phyloP scores from a whole-genome alignment of 2,888 invertebrate genomes.

The Ectemnius continuus region DNA sequence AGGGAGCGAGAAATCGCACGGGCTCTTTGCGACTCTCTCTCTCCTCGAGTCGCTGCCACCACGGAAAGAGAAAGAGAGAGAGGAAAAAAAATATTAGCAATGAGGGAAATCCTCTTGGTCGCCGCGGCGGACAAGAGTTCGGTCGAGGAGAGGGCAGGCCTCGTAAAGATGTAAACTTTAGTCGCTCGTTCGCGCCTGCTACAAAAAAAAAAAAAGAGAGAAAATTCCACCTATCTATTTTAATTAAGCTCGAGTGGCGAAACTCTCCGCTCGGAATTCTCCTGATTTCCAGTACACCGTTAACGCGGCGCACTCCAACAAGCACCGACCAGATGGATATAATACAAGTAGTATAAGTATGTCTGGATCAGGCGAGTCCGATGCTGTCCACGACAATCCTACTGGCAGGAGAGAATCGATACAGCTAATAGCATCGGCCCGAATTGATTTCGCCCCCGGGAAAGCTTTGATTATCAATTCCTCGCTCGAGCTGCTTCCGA shows the following conservation, averaged over 20 bases:
- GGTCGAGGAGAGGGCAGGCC: constrained; percentile 16
- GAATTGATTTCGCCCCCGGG: constrained; percentile 22
- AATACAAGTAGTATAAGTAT: too few relatives aligned
- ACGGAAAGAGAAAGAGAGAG: constrained; percentile 1
- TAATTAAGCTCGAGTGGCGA: constrained; percentile 9
- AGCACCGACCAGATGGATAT: too few relatives aligned
- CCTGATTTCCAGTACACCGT: too few relatives aligned
- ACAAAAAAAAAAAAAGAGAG: neutral
- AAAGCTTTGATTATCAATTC: constrained; percentile 66
- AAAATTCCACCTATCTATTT: neutral
- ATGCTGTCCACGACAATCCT: neutral
- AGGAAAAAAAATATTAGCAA: constrained; percentile 51
- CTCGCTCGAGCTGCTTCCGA: constrained; percentile 58
- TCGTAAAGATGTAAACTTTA: neutral
- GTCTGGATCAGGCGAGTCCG: neutral
- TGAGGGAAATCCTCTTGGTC: constrained; percentile 46
- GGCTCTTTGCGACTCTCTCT: constrained; percentile 45
- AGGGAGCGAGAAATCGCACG: neutral
- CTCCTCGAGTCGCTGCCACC: constrained; percentile 35
- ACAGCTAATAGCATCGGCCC: neutral
- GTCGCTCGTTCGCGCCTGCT: neutral
- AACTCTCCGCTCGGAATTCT: too few relatives aligned
- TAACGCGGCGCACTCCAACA: too few relatives aligned
- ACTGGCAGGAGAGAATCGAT: constrained; percentile 9
- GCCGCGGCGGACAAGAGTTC: constrained; percentile 10